These are phyloP conservation scores for Stichodactyla helianthus DNA, from an alignment of 64 coral and sea anemone species.

Conservation along the genomic window DNA sequence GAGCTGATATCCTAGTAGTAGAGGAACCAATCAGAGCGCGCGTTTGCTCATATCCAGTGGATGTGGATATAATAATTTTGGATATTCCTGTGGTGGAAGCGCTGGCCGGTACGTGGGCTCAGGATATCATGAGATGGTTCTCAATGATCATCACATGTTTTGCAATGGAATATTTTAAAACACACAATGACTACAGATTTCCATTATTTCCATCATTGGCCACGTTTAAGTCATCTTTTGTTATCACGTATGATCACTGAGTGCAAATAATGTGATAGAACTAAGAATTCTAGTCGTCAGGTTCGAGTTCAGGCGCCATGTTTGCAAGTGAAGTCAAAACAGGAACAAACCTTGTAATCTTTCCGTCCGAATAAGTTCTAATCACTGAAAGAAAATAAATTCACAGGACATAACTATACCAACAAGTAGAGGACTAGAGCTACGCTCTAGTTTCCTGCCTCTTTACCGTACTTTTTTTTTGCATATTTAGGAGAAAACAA, in stretches of 20 bases:
- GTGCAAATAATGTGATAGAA: not conserved
- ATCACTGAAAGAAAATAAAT: not conserved
- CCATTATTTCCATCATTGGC: not conserved
- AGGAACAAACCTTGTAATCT: not conserved
- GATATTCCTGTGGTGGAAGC: not conserved
- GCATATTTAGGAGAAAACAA: too few relatives aligned
- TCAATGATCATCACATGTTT: not conserved
- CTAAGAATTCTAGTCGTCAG: not conserved
- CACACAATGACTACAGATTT: not conserved
- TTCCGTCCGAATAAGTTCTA: not conserved
- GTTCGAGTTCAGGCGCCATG: not conserved
- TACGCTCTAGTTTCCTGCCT: not conserved
- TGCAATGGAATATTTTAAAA: not conserved
- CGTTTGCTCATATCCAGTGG: too few relatives aligned
- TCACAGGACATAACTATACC: not conserved
- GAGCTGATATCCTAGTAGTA: too few relatives aligned
- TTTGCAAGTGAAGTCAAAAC: not conserved
- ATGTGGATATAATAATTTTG: not conserved
- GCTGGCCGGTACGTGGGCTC: not conserved
- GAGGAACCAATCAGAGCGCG: too few relatives aligned
- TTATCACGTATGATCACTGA: not conserved
- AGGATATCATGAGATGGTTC: not conserved
- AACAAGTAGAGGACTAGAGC: not conserved
- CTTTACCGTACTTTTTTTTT: not conserved
- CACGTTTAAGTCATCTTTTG: not conserved